A percentile compares a stretch with the other conserved stretches of the same genome.
phyloP scores from a whole-genome alignment of 2,888 invertebrate genomes.

The Marronus borbonicus region DNA sequence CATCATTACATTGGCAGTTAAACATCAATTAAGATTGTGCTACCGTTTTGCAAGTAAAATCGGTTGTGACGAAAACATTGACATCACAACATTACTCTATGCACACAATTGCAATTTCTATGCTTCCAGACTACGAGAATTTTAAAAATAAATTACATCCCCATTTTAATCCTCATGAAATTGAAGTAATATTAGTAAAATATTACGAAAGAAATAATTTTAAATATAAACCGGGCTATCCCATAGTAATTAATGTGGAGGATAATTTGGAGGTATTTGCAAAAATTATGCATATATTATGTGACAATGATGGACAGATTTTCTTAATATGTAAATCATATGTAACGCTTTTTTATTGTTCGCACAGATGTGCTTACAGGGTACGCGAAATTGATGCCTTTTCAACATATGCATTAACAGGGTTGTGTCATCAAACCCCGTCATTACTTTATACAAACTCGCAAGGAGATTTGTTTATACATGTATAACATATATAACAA shows the following conservation, averaged over 20 bases:
- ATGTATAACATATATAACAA: too few species aligned
- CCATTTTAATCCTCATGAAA: neutral
- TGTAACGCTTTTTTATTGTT: neutral
- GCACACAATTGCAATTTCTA: neutral
- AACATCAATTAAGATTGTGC: conserved; percentile 48
- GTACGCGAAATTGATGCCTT: too few species aligned
- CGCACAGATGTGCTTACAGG: too few species aligned
- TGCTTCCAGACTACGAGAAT: neutral
- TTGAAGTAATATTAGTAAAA: neutral
- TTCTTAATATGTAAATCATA: neutral
- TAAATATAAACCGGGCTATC: neutral
- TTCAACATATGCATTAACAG: too few species aligned
- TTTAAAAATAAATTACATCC: conserved; percentile 11
- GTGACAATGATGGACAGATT: neutral
- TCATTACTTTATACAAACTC: too few species aligned
- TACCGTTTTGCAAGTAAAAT: conserved; percentile 18
- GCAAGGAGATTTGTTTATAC: too few species aligned
- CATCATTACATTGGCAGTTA: conserved; percentile 50
- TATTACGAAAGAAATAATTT: neutral
- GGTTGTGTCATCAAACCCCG: too few species aligned
- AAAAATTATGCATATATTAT: neutral
- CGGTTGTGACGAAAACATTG: conserved; percentile 2
- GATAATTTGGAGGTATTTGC: conserved; percentile 1
- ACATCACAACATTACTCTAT: neutral
- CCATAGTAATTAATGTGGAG: neutral